Evolutionary conservation across 2,113 vertebrate species (phyloP).

Genomic region (Rhinichthys klamathensis): DNA sequence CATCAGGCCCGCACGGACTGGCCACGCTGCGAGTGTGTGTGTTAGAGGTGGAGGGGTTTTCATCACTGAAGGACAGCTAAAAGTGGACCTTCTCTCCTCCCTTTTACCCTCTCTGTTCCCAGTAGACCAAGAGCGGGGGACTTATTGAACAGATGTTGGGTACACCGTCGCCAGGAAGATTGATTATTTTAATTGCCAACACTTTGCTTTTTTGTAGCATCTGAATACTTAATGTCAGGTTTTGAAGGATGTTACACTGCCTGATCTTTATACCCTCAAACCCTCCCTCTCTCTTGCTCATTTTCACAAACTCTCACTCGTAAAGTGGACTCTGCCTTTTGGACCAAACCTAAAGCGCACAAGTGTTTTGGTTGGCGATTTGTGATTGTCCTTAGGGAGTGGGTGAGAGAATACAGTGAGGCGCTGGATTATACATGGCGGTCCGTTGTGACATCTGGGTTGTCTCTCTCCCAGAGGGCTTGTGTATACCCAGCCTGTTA

Average conservation of each 20-base stretch:
- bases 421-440: constrained; percentile 59
- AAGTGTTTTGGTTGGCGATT: constrained; percentile 50
- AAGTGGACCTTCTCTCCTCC: constrained; percentile 84
- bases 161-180: constrained; percentile 89
- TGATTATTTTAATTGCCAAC: constrained; percentile 98
- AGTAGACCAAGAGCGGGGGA: constrained; percentile 82
- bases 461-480: constrained; percentile 68
- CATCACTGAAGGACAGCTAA: constrained; percentile 94
- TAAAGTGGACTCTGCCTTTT: constrained; percentile 18
- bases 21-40: constrained; percentile 57
- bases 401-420: constrained; percentile 39
- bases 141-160: constrained; percentile 96
- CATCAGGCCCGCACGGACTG: constrained; percentile 84
- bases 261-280: constrained; percentile 59
- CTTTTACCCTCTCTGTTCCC: constrained; percentile 56
- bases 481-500: constrained; percentile 70
- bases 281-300: constrained; percentile 39
- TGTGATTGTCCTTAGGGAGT: constrained; percentile 55
- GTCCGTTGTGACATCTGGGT: constrained; percentile 62
- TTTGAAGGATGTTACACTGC: constrained; percentile 85
- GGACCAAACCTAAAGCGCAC: constrained; percentile 48
- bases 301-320: constrained; percentile 9
- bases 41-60: constrained; percentile 70
- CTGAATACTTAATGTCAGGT: constrained; percentile 95
- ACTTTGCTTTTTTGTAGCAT: constrained; percentile 93